Evolutionary conservation across 2,113 vertebrate genomes (phyloP).

Genomic region (Oriolus oriolus): DNA sequence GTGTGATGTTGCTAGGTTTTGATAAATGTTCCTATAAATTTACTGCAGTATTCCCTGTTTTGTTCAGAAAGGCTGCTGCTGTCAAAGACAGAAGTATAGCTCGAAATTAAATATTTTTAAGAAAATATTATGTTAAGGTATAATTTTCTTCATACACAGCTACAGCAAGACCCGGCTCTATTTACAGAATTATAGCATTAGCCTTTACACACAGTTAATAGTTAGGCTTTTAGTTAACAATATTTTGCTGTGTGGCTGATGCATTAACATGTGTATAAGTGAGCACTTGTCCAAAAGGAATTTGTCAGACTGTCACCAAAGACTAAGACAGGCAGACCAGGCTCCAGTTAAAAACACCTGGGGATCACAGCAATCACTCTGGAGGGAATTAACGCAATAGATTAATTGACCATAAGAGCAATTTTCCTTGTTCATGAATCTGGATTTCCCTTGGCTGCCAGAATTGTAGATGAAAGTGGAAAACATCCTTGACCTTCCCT

Average conservation of each 20-base stretch:
- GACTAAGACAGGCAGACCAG: not conserved
- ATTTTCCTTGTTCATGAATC: conserved; percentile 25
- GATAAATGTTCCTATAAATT: not conserved
- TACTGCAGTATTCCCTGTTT: not conserved
- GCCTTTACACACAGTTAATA: not conserved
- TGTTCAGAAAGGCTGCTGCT: not conserved
- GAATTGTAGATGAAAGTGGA: conserved; percentile 14
- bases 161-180: not conserved
- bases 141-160: not conserved
- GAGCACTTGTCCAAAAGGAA: conserved; percentile 18
- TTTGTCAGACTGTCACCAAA: conserved; percentile 24
- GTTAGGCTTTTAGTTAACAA: not conserved
- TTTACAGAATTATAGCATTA: not conserved
- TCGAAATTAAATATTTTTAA: not conserved
- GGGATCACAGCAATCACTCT: conserved; percentile 27
- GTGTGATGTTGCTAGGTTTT: not conserved
- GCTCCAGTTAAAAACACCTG: not conserved
- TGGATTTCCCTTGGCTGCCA: conserved; percentile 38
- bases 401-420: conserved; percentile 38
- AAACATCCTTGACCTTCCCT: conserved; percentile 46
- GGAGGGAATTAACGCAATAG: conserved; percentile 24
- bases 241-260: not conserved
- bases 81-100: not conserved
- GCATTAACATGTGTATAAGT: conserved; percentile 4
- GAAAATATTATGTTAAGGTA: not conserved